Conservation (phyloP, 2,113 vertebrate genomes). For the Leptocoma aspasia region DNA sequence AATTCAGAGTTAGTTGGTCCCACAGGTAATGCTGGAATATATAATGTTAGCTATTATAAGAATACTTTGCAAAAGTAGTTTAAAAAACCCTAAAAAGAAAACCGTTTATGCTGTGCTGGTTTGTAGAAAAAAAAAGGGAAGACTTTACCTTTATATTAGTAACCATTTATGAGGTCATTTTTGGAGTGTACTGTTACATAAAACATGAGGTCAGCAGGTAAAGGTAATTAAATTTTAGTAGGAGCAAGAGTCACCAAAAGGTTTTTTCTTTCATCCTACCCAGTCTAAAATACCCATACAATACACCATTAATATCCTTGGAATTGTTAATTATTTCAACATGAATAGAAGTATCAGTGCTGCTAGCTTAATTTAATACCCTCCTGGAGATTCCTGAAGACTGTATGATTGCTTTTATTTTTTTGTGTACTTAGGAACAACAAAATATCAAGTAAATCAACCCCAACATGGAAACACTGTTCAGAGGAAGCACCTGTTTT, state of each 20-base stretch:
- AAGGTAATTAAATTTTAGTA: conserved; percentile 80
- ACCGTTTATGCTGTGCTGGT: conserved; percentile 45
- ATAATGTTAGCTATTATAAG: conserved; percentile 69
- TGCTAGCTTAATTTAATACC: conserved; percentile 70
- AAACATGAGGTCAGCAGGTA: conserved; percentile 78
- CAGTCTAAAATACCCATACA: conserved; percentile 71
- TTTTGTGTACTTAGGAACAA: conserved; percentile 55
- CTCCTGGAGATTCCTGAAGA: conserved; percentile 65
- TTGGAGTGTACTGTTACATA: conserved; percentile 75
- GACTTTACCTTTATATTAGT: conserved; percentile 69
- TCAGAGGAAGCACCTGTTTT: background rate
- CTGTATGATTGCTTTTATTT: conserved; percentile 64
- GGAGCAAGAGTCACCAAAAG: conserved; percentile 78
- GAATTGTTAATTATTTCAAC: conserved; percentile 77
- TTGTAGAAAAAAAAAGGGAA: conserved; percentile 51
- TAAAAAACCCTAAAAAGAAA: conserved; percentile 55
- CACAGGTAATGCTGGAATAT: conserved; percentile 56
- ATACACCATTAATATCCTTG: conserved; percentile 69
- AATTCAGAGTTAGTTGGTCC: conserved; percentile 71
- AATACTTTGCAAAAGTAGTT: conserved; percentile 71
- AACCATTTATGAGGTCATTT: conserved; percentile 75
- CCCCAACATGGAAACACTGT: background rate
- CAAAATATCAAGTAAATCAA: background rate
- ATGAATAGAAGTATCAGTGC: conserved; percentile 67
- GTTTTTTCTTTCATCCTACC: conserved; percentile 74